These are phyloP conservation scores for Netelia inedita DNA, from an alignment of 2,888 invertebrate genomes.

Conservation along the genomic window DNA sequence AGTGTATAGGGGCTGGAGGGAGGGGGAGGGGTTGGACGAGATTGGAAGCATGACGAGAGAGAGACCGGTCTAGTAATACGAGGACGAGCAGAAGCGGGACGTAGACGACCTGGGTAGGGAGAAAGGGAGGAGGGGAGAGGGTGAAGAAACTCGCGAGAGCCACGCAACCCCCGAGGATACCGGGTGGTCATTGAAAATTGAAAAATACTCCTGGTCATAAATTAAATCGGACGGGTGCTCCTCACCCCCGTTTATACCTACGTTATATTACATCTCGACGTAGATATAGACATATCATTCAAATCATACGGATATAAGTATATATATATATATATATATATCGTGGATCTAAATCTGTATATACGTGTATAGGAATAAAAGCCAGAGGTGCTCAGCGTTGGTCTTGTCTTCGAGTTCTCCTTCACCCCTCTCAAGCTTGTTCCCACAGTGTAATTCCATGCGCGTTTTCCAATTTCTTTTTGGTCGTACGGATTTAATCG, in stretches of 20 bases:
- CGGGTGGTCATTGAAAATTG: slow-evolving; percentile 80
- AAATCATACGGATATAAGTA: neutral
- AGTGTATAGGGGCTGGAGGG: neutral
- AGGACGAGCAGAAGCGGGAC: slow-evolving; percentile 28
- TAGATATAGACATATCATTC: slow-evolving; percentile 1
- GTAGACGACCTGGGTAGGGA: slow-evolving; percentile 40
- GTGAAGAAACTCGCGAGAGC: slow-evolving; percentile 51
- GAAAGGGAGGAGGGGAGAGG: slow-evolving; percentile 23
- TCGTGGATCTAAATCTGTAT: neutral
- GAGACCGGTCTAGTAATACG: slow-evolving; percentile 39
- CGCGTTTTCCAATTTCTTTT: slow-evolving; percentile 33
- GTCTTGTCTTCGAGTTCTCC: slow-evolving; percentile 32
- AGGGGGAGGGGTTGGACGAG: slow-evolving; percentile 36
- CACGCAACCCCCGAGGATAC: slow-evolving; percentile 65
- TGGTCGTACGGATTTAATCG: slow-evolving; percentile 56
- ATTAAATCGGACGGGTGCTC: slow-evolving; percentile 76
- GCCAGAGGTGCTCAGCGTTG: slow-evolving; percentile 52
- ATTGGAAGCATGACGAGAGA: slow-evolving; percentile 63
- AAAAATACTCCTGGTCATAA: slow-evolving; percentile 77
- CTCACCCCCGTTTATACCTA: slow-evolving; percentile 47
- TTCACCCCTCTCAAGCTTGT: slow-evolving; percentile 5
- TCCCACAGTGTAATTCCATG: slow-evolving; percentile 52
- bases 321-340: slow-evolving; percentile 23
- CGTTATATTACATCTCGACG: slow-evolving; percentile 49
- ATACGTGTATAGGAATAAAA: slow-evolving; percentile 44